A percentile compares a stretch with the other conserved stretches of the same genome.
Conservation (phyloP, 2,113 vertebrate genomes). For the Antennarius striatus region DNA sequence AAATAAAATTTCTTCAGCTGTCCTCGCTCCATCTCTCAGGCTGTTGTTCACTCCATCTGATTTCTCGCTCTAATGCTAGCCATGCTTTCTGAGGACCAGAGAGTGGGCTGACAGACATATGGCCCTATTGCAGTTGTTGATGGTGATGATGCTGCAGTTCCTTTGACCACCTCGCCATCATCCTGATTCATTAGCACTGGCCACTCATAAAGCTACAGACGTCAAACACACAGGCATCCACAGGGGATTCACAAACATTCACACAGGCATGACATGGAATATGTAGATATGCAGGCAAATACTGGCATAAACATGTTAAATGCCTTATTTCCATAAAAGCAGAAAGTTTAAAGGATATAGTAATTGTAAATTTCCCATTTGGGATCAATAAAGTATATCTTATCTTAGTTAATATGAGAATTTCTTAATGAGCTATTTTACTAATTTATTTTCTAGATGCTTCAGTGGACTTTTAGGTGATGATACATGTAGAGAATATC, state of each 20-base stretch:
- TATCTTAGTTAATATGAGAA: too few relatives aligned
- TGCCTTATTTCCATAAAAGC: not conserved
- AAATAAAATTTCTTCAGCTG: not conserved
- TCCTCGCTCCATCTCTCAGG: conserved; percentile 12
- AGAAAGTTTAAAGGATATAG: too few relatives aligned
- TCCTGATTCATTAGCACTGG: conserved; percentile 46
- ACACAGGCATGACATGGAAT: not conserved
- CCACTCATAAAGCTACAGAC: conserved; percentile 36
- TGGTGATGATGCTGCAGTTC: conserved; percentile 47
- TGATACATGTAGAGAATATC: not conserved
- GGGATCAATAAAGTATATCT: too few relatives aligned
- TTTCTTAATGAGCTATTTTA: too few relatives aligned
- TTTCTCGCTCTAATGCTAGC: conserved; percentile 26
- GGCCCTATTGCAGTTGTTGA: conserved; percentile 54
- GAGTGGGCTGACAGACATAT: conserved; percentile 56
- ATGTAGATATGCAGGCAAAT: not conserved
- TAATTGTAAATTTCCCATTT: too few relatives aligned
- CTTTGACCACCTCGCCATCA: conserved; percentile 35
- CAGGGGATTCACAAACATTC: not conserved
- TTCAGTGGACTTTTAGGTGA: too few relatives aligned
- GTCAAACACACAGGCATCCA: not conserved
- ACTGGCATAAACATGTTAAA: not conserved
- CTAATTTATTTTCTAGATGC: too few relatives aligned
- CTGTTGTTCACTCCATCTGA: conserved; percentile 1
- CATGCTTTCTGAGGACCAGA: conserved; percentile 9